Base-by-base conservation (phyloP, 2,797 vertebrate genomes). In the Myotis findleyi region DNA sequence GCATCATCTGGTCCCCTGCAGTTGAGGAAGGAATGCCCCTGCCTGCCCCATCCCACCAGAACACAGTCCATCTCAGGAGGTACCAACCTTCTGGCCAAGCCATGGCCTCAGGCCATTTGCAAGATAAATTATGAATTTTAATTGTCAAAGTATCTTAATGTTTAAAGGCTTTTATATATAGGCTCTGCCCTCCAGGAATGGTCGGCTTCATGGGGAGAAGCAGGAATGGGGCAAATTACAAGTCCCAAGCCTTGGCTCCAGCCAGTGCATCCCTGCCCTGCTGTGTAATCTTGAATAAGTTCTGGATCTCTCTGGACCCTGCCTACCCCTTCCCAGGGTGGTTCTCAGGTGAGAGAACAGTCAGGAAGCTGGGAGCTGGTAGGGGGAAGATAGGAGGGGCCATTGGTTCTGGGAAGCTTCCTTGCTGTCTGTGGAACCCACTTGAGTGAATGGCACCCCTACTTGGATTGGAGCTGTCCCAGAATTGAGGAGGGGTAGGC, bases 81-180 rank as follows among this genome's bases (percentile, higher is more conserved):
- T 7, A 25, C 80, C 83, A 93, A 80, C 88, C 92, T 97, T 95
- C 96, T 38, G n/a, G 93, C 59, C 79, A 81, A 83, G 89, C 59
- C 1, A 2, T 73, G 84, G 59, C 69, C 89, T 80, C 66, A 64
- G 55, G 91, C 97, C 89, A 93, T 97, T 94, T 94, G 87, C 0
- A 13, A 73, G 90, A 98, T 96, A 95, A 97, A 97, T 94, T 97
- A 97, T 95, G 94, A 97, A 97, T 97, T 97, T 97, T 97, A 97
- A 97, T 96, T 97, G 95, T 97, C 91, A 84, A 57, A 96, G 89
- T 91, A 80, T 94, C 90, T 97, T 95, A 83, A 92, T 89, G 96
- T 96, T 96, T 95, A 96, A 95, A 96, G 90, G 88, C 25, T 95
- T 94, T 94, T 97, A 80, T 95, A 91, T 90, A 95, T 77, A 97